Evolutionary conservation across 2,888 invertebrate genomes (phyloP), one percentile per base, ranked within the genome.

Genomic region (Cheilosia grossa): DNA sequence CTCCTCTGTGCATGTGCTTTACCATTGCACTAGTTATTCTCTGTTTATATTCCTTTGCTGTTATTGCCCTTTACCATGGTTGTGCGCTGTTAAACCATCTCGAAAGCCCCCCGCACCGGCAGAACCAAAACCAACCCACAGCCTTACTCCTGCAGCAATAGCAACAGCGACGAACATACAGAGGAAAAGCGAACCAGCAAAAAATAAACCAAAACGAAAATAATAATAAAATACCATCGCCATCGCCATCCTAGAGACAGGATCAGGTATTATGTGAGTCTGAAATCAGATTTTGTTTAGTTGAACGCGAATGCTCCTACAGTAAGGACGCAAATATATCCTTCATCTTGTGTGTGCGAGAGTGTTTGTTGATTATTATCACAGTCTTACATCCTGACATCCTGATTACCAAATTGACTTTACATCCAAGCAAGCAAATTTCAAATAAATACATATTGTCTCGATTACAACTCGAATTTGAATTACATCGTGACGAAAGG

Each of bases 281-380:
- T 67, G 77, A 80, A 78, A 81, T 78, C 86, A 78, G 86, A 86
- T 86, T 86, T 82, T 82, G 82, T 89, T 91, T 89, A 91, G 91
- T 91, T 90, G 90, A 89, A 90, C 90, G 91, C 90, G 90, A 89
- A 87, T 89, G 90, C 89, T 91, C 90, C 91, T 91, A 89, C 89
- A 91, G 91, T 89, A 90, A 91, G 91, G 91, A 91, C 90, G 89
- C 89, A 88, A 88, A 24, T 51, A 24, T 74, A 85, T 79, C 78
- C 78, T 75, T 64, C 77, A 64, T 75, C 53, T 81, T 53, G 44
- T 73, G 61, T 77, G 78, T 70, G 70, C 67, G 73, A 74, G 51
- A 72, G 51, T 73, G 67, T 69, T 24, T 82, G 78, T 75, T 51
- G 74, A 72, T 78, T 64, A 47, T 42, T 67, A 59, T 67, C 49